Base-by-base conservation (phyloP, 2,113 vertebrate genomes). In the Riparia riparia region DNA sequence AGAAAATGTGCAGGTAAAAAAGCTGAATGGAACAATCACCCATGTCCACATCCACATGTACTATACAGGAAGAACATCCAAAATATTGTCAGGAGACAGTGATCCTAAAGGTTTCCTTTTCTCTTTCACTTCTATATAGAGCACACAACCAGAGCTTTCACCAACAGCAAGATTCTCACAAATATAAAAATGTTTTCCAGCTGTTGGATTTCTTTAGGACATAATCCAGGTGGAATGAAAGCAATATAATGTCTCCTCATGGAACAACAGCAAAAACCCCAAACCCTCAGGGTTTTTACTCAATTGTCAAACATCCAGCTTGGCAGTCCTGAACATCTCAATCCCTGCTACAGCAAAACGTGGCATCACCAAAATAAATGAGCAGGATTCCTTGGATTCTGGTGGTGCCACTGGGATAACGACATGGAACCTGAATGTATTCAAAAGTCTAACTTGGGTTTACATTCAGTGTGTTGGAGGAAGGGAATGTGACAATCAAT, bases 121-220 rank as follows among this genome's bases (percentile, higher is more conserved):
- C 93, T 96, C 94, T 87, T 97, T 97, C 96, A 84, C 41, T 82
- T 70, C 63, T 90, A 94, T 93, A 96, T 60, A 97, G 88, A 60
- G 51, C 97, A 97, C 96, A 97, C 82, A 96, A 97, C 95, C 84
- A 94, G 66, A 97, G 92, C 92, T 97, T 96, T 96, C 96, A 96
- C 96, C 96, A 97, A 96, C 79, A 91, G 95, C 85, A 93, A 78
- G 90, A 94, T 71, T 84, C 86, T 94, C 96, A 97, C 96, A 97
- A 93, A 96, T 97, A 97, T 91, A 98, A 97, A 97, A 96, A 79
- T 32, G 93, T n/a, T 93, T 96, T 96, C 63, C 95, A 97, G 94
- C 72, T 70, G 91, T 95, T 94, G 95, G n/a, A 92, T 93, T 96
- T 93, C 95, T 96, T 93, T 94, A 86, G 92, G 97, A 97, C 95